A percentile compares a stretch with the other conserved stretches of the same genome.
Conservation (phyloP, 2,888 invertebrate species). For the Hesperia comma region DNA sequence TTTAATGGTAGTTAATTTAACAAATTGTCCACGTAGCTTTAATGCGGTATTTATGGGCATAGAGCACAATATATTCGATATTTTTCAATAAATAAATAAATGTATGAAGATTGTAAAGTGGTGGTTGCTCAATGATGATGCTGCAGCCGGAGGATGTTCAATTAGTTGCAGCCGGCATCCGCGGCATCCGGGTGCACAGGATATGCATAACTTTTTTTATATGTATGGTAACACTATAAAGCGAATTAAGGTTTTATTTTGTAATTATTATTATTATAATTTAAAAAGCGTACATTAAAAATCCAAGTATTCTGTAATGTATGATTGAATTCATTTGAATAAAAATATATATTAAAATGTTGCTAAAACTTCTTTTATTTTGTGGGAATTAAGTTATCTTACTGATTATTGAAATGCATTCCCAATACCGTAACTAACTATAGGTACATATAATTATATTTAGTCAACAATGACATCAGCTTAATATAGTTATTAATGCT, state of each 20-base stretch:
- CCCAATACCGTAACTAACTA: too few species aligned
- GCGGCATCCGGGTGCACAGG: constrained; percentile 68
- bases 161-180: constrained; percentile 61
- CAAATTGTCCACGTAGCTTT: constrained; percentile 78
- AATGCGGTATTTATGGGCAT: constrained; percentile 68
- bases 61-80: constrained; percentile 73
- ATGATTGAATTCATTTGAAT: constrained; percentile 84
- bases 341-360: constrained; percentile 85
- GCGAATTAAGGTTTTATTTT: constrained; percentile 79
- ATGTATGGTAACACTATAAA: constrained; percentile 71
- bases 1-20: constrained; percentile 80
- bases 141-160: constrained; percentile 48
- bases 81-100: constrained; percentile 60
- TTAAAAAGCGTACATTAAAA: constrained; percentile 80
- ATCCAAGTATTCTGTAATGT: constrained; percentile 81
- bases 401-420: background rate
- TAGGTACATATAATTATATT: background rate
- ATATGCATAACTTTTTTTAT: constrained; percentile 65
- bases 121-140: constrained; percentile 71
- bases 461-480: background rate
- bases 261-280: constrained; percentile 81
- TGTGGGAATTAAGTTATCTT: constrained; percentile 38
- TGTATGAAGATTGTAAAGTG: constrained; percentile 49
- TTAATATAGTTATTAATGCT: background rate
- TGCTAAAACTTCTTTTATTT: constrained; percentile 75